Evolutionary conservation across 2,113 vertebrate species (phyloP).

Genomic region (Puffinus mauretanicus): DNA sequence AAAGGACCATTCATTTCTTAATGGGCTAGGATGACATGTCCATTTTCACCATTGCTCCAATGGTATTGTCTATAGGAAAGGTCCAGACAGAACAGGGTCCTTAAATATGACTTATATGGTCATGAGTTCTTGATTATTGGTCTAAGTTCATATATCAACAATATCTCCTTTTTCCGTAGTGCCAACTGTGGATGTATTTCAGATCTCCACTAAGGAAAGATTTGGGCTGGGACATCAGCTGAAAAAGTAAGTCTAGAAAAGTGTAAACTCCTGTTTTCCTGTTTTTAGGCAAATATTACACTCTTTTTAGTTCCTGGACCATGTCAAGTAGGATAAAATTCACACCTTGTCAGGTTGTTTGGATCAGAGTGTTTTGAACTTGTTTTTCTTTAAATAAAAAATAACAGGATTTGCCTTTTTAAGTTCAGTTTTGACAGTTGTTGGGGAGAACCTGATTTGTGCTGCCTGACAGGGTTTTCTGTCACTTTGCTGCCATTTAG

Average conservation of each 20-base stretch:
- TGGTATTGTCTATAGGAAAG: neutral
- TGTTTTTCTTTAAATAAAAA: neutral
- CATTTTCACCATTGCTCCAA: neutral
- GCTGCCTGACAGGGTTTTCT: neutral
- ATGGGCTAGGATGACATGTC: neutral
- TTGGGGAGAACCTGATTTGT: neutral
- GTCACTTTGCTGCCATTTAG: neutral
- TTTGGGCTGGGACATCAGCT: slow-evolving; percentile 90
- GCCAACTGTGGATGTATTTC: slow-evolving; percentile 90
- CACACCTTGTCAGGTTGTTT: neutral
- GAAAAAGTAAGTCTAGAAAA: slow-evolving; percentile 83
- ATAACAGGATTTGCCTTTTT: neutral
- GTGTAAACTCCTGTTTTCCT: neutral
- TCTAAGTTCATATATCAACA: neutral
- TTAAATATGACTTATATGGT: neutral
- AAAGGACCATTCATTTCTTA: neutral
- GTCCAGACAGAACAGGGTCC: neutral
- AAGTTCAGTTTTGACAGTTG: neutral
- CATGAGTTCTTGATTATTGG: neutral
- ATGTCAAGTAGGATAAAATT: neutral
- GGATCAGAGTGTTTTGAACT: neutral
- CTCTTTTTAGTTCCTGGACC: neutral
- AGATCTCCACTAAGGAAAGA: slow-evolving; percentile 87
- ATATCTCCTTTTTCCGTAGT: slow-evolving; percentile 66
- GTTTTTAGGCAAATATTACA: neutral